Evolutionary conservation across 2,797 vertebrate genomes (phyloP), one percentile per base, ranked within the genome.

Genomic region (Artibeus jamaicensis): DNA sequence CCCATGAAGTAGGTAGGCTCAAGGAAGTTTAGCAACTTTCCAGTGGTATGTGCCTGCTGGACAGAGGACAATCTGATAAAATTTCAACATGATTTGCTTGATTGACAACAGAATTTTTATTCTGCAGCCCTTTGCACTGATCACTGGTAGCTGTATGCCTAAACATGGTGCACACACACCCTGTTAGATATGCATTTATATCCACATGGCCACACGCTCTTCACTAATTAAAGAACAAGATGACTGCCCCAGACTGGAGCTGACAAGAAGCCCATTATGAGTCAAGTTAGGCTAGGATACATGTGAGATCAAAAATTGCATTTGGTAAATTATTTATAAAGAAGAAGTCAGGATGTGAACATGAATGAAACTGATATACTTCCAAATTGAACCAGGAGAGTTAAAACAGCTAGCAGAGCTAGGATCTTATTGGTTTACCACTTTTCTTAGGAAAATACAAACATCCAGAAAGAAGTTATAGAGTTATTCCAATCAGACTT

Each of bases 281-380:
- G 48, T 12, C 50, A 44, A 86, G 57, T 89, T 89, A 32, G 32
- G 73, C 22, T 57, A 79, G 34, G 37, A 37, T 42, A 53, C 19
- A n/a, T 29, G 44, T 46, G 79, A 79, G 14, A 81, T 57, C 11
- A 55, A 92, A 50, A 92, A 85, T 50, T 91, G 19, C 24, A 82
- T 78, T 81, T 92, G 37, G 16, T 68, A 82, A 96, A 92, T 90
- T 62, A 89, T 59, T 95, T 46, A 62, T 32, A 48, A 83, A 57
- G 21, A 82, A 91, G 19, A 93, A 86, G 18, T 53, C 37, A 91
- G 34, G 12, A 34, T 84, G 9, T 78, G 42, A 85, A 79, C 9
- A 10, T 71, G 82, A 94, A 81, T 91, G 87, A 85, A 91, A 68
- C 11, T 42, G 57, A 94, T 6, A 3, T 16, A 37, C 9, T 89